phyloP scores from a whole-genome alignment of 2,888 invertebrate species.

The Azorinus chamasolen region DNA sequence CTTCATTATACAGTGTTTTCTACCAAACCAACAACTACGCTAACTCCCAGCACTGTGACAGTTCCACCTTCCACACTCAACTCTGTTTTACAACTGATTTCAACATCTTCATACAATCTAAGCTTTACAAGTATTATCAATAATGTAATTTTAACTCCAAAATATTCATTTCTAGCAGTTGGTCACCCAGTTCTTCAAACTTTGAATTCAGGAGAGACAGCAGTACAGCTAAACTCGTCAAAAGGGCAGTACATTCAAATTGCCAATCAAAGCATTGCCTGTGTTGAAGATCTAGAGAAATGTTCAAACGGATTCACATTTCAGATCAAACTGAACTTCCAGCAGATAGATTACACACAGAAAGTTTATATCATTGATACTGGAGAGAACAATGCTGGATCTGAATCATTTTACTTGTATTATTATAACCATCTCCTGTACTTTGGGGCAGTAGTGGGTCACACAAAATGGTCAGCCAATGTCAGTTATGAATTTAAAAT shows the following conservation, averaged over 20 bases:
- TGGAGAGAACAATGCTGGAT: neutral
- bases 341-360: neutral
- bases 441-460: constrained; percentile 5
- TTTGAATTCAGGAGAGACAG: too few relatives aligned
- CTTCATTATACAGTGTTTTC: too few relatives aligned
- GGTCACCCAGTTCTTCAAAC: too few relatives aligned
- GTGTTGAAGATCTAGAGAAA: neutral
- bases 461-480: neutral
- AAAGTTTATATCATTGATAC: constrained; percentile 3
- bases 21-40: too few relatives aligned
- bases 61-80: too few relatives aligned
- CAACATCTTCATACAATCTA: too few relatives aligned
- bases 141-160: too few relatives aligned
- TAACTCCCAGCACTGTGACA: too few relatives aligned
- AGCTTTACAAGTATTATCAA: too few relatives aligned
- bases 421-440: constrained; percentile 1
- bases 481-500: neutral
- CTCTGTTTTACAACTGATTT: too few relatives aligned
- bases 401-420: constrained; percentile 16
- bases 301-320: constrained; percentile 9
- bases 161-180: too few relatives aligned
- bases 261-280: neutral
- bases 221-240: too few relatives aligned
- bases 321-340: constrained; percentile 1
- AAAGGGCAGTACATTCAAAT: constrained; percentile 13